These are phyloP conservation scores for Hoplostethus atlanticus DNA, from an alignment of 2,797 vertebrate species.

Conservation along the genomic window DNA sequence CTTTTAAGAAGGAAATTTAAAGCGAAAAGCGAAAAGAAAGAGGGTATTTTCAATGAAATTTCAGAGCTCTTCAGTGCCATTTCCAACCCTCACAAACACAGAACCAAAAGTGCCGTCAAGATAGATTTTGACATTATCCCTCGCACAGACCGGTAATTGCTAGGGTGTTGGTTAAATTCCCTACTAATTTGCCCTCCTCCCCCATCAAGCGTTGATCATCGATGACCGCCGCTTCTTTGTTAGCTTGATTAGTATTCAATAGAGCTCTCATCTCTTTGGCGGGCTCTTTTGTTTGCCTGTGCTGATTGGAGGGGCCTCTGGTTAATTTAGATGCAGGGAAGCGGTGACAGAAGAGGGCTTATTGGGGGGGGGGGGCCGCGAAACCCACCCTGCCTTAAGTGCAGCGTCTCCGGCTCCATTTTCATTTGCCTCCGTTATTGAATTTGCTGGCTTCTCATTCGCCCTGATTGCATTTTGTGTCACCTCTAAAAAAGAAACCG, in stretches of 20 bases:
- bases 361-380: constrained; percentile 56
- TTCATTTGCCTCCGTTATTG: constrained; percentile 82
- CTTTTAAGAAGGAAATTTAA: constrained; percentile 55
- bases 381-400: constrained; percentile 76
- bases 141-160: neutral
- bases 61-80: neutral
- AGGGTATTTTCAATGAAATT: too few relatives aligned
- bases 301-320: constrained; percentile 76
- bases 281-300: constrained; percentile 73
- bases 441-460: constrained; percentile 78
- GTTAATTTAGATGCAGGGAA: constrained; percentile 80
- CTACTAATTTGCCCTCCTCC: neutral
- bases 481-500: constrained; percentile 72
- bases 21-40: constrained; percentile 8
- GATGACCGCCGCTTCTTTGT: constrained; percentile 26
- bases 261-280: constrained; percentile 57
- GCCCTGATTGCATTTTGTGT: constrained; percentile 81
- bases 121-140: neutral
- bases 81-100: neutral
- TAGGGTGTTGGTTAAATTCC: neutral
- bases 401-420: constrained; percentile 77
- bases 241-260: constrained; percentile 67
- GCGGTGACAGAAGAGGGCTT: constrained; percentile 75
- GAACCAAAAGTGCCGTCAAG: neutral
- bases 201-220: neutral